Percentiles rank a stretch among this genome's conserved stretches.
These are phyloP conservation scores for Shinisaurus crocodilurus DNA, from an alignment of 2,113 vertebrate species.

Conservation along the genomic window DNA sequence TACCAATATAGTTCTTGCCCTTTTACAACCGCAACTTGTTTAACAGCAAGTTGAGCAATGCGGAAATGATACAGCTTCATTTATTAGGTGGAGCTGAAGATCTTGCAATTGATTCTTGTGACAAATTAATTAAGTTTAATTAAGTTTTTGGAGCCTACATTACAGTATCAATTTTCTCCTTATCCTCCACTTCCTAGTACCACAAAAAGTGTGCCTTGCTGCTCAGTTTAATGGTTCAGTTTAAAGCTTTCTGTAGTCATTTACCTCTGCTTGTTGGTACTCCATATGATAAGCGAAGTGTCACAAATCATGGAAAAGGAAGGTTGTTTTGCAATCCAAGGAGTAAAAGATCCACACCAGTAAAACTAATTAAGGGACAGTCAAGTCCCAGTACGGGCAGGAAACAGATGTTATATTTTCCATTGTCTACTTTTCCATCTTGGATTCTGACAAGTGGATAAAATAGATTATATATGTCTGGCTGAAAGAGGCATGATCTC, in stretches of 20 bases:
- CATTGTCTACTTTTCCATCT: background rate
- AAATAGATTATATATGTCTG: background rate
- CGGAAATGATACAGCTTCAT: constrained; percentile 21
- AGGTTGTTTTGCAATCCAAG: constrained; percentile 25
- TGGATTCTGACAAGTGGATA: constrained; percentile 4
- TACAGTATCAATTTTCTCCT: constrained; percentile 25
- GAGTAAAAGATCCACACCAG: background rate
- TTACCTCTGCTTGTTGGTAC: background rate
- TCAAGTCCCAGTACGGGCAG: background rate
- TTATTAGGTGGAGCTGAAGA: constrained; percentile 43
- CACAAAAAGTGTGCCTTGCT: background rate
- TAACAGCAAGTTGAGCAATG: constrained; percentile 7
- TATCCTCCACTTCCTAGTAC: constrained; percentile 26
- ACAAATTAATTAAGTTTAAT: constrained; percentile 44
- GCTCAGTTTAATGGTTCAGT: constrained; percentile 15
- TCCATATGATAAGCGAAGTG: constrained; percentile 16
- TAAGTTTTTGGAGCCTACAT: constrained; percentile 27
- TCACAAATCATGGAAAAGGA: constrained; percentile 21
- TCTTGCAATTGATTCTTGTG: constrained; percentile 33
- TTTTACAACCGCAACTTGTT: background rate
- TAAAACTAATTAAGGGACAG: constrained; percentile 9
- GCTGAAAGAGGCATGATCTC: background rate
- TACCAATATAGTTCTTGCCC: background rate
- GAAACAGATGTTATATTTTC: constrained; percentile 11
- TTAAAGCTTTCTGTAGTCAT: background rate